Conservation (phyloP, 2,797 vertebrate genomes). For the Sarcophilus harrisii region DNA sequence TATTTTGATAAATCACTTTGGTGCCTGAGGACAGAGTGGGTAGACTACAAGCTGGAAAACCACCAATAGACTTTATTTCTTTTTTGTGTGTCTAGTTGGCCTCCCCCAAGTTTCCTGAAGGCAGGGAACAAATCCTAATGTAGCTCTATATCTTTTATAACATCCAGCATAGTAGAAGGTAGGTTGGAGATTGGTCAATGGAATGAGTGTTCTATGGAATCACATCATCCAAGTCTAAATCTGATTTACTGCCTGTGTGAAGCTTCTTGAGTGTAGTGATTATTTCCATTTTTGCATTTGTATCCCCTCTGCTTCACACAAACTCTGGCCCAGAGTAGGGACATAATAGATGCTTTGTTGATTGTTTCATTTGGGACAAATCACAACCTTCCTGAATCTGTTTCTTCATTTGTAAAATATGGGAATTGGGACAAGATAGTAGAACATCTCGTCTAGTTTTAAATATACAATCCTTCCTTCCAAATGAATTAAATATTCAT, state of each 20-base stretch:
- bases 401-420: background rate
- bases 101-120: background rate
- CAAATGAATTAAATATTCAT: background rate
- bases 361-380: background rate
- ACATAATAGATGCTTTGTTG: background rate
- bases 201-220: background rate
- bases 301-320: background rate
- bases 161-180: background rate
- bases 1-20: background rate
- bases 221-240: background rate
- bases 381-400: background rate
- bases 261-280: background rate
- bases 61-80: background rate
- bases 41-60: background rate
- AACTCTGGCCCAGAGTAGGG: background rate
- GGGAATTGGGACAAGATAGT: background rate
- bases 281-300: background rate
- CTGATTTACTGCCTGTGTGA: background rate
- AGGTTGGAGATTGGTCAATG: background rate
- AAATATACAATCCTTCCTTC: constrained; percentile 9
- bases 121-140: background rate
- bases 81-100: background rate
- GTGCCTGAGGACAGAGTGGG: background rate
- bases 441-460: background rate
- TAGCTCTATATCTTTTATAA: background rate